Conservation (phyloP, 2,888 invertebrate species). For the Dioctria rufipes region DNA sequence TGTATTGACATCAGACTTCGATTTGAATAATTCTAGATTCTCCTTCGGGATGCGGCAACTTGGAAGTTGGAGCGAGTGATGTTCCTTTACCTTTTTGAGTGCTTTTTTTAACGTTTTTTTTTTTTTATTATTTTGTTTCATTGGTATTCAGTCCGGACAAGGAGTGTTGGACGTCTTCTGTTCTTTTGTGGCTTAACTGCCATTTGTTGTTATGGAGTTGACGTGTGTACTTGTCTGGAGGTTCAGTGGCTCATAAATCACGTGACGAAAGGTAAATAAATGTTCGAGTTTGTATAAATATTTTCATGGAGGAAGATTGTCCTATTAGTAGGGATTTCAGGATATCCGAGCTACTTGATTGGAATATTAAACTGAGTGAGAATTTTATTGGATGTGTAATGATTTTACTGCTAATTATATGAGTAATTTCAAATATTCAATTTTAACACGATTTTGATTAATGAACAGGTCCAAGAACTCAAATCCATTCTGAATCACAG, state of each 20-base stretch:
- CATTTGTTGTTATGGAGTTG: conserved; percentile 51
- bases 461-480: background rate
- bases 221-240: conserved; percentile 48
- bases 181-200: conserved; percentile 48
- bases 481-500: background rate
- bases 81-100: conserved; percentile 21
- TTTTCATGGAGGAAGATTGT: conserved; percentile 48
- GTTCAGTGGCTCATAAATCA: conserved; percentile 54
- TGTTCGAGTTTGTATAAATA: conserved; percentile 55
- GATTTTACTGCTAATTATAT: conserved; percentile 27
- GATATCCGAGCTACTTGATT: conserved; percentile 51
- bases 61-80: conserved; percentile 3
- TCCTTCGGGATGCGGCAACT: conserved; percentile 27
- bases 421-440: background rate
- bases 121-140: background rate
- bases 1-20: conserved; percentile 49
- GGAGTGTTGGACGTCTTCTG: conserved; percentile 50
- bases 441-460: conserved; percentile 2
- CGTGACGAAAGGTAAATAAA: conserved; percentile 55
- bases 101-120: too few relatives aligned
- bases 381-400: too few relatives aligned
- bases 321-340: conserved; percentile 50
- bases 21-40: conserved; percentile 46
- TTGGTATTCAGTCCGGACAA: conserved; percentile 51
- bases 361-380: conserved; percentile 42